Base-by-base conservation (phyloP, 1,140 invertebrate genomes). In the Drosophila oshimai region DNA sequence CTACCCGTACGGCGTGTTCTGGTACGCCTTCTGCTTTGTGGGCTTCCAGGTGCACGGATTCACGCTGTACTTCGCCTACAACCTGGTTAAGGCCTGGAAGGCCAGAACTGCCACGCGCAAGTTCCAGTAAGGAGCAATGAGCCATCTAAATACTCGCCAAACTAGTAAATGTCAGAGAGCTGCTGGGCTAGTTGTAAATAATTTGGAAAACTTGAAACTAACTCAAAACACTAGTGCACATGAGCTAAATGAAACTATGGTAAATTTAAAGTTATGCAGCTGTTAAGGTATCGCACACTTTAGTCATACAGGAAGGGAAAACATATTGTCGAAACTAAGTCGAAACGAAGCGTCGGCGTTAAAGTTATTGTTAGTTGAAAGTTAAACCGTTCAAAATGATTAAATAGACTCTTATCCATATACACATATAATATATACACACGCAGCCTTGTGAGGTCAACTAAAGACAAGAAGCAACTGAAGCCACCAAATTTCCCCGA, bases 21-120 rank as follows among this genome's bases (percentile, higher is more conserved):
- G 98, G 98, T 98, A 98, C 91, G 95, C 95, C 39, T 99, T 99
- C 92, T 95, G 99, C 44, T 91, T 97, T 13, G 90, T 97, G 2
- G 97, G 96, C 12, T 93, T 96, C 20, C 98, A 99, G 93, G 94
- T 99, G 37, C 98, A 99, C 91, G 93, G 93, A 22, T 98, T 99
- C 91, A 96, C 97, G 39, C 90, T 99, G 7, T 96, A 96, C 90
- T 99, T 99, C 92, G 95, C 96, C 1, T 95, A 94, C 91, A 97
- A 97, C 90, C 93, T 99, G 33, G 92, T 98, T 33, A 93, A 93
- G 55, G 96, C 96, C 17, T 99, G 98, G 98, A 95, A 95, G 91
- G 93, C 95, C 6, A 92, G 96, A 90, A 94, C 95, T 47, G 90
- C 93, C 24, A 91, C 90, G 17, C 87, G 92, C 44, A 92, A 92